phyloP scores from a whole-genome alignment of 2,797 vertebrate species.

The Chiroxiphia lanceolata region DNA sequence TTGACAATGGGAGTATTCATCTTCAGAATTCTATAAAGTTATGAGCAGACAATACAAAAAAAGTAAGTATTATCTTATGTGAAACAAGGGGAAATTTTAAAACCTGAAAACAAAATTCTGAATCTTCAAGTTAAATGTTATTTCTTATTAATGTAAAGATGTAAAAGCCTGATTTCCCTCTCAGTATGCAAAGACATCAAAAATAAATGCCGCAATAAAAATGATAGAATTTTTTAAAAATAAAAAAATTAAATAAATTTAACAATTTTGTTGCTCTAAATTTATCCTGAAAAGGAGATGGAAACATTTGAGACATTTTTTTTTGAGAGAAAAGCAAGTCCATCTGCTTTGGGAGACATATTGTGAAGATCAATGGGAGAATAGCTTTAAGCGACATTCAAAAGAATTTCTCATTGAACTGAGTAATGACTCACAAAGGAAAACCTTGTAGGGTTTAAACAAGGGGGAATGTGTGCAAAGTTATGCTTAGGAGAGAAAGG shows the following conservation, averaged over 20 bases:
- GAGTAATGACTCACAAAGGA: constrained; percentile 31
- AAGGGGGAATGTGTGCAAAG: background rate
- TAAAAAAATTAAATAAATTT: background rate
- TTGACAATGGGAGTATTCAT: background rate
- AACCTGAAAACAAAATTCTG: background rate
- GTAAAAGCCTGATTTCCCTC: background rate
- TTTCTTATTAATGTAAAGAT: background rate
- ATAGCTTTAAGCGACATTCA: constrained; percentile 16
- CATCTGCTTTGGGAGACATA: background rate
- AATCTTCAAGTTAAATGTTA: background rate
- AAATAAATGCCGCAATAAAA: background rate
- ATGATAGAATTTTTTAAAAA: background rate
- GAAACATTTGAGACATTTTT: background rate
- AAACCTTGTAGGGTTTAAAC: constrained; percentile 15
- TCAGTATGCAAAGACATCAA: background rate
- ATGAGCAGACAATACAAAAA: background rate
- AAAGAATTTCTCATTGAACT: background rate
- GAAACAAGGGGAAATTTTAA: background rate
- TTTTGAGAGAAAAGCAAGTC: background rate
- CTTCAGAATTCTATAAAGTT: background rate
- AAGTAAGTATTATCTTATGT: background rate
- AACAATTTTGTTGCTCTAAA: background rate
- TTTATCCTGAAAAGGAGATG: background rate
- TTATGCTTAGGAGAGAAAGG: background rate
- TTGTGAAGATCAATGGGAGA: background rate